Base-by-base conservation (phyloP, 1,140 invertebrate genomes). In the Drosophila pallidifrons region DNA sequence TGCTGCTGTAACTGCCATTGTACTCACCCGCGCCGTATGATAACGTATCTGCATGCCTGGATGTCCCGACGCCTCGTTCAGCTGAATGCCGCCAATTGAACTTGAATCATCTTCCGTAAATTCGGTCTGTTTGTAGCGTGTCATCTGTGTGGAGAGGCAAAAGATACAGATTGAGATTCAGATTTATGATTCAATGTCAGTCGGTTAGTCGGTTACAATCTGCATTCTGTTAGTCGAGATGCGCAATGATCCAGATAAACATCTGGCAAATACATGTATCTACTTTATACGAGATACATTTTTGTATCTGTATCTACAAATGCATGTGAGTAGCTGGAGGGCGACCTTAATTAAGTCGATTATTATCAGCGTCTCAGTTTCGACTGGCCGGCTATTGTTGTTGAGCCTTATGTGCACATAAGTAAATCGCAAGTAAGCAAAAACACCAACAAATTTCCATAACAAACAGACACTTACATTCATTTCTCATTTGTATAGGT, bases 21-120 rank as follows among this genome's bases (percentile, higher is more conserved):
- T 57, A 82, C 94, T 94, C 82, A 96, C 96, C 76, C 91, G 66
- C 30, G 93, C 93, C 79, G 96, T 95, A 85, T 96, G 95, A 85
- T 97, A 97, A 76, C 96, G 94, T 81, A 97, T 96, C 81, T 97
- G 96, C 38, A 96, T 97, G 7, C 96, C 95, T 3, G 96, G 96
- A 1, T 95, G 95, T 45, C 95, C 95, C 11, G 96, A 95, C 28
- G 94, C 94, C 92, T 96, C 96, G 49, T 95, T 96, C 46, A 97
- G 93, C 75, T 96, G 96, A 8, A 97, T 96, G 15, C 96, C 97
- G 54, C 96, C 96, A 74, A 97, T 95, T 82, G 96, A 97, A 82
- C 95, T 96, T n/a, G 94, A 95, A 88, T 97, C 96, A 80, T 97
- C 96, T 91, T 97, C 96, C 82, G 96, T 96, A 79, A 97, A 96